Percentiles rank a stretch among this genome's conserved stretches.
Evolutionary conservation across 1,140 invertebrate species (phyloP).

Genomic region (Micrasema minimum): DNA sequence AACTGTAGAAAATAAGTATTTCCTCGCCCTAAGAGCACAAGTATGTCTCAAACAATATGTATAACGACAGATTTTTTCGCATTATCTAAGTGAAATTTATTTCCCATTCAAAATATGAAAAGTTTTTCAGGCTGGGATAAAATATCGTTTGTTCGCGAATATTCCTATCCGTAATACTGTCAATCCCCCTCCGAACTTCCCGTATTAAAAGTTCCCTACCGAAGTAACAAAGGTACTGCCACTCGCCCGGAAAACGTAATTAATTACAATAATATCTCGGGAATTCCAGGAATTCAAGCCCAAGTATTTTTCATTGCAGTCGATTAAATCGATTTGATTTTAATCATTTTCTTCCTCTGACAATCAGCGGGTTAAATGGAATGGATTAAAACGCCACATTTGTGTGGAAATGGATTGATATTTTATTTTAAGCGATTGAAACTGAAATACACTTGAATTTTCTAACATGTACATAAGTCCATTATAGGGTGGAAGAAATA

Average conservation of each 20-base stretch:
- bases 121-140: background rate
- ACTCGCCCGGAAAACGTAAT: conserved; percentile 22
- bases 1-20: no score
- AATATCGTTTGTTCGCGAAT: conserved; percentile 24
- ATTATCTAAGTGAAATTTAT: no score
- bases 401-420: background rate
- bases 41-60: no score
- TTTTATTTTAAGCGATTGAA: background rate
- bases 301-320: conserved; percentile 17
- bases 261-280: conserved; percentile 30
- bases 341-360: background rate
- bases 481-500: no score
- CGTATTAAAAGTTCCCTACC: background rate
- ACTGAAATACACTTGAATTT: no score
- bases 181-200: conserved; percentile 7
- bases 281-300: conserved; percentile 15
- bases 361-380: background rate
- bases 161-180: conserved; percentile 16
- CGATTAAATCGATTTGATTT: conserved; percentile 27
- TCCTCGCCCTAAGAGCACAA: no score
- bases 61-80: no score
- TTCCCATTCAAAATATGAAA: conserved; percentile 9
- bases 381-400: no score
- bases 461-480: no score
- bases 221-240: conserved; percentile 5